Evolutionary conservation across 1,140 invertebrate genomes (phyloP).

Genomic region (Neodiprion fabricii): DNA sequence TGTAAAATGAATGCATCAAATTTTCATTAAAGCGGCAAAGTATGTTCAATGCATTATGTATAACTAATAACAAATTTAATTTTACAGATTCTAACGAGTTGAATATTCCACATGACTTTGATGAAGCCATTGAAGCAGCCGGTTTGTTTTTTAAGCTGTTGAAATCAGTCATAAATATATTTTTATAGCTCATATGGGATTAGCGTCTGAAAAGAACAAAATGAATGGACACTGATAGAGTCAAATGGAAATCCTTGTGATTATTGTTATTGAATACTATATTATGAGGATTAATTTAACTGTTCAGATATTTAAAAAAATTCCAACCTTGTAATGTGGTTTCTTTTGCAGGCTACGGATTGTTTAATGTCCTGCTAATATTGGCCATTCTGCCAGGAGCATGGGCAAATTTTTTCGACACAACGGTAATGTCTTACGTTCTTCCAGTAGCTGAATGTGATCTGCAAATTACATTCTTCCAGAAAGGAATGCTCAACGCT

Average conservation of each 20-base stretch:
- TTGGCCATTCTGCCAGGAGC: not conserved
- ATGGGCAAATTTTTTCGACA: conserved; percentile 36
- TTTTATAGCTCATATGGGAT: not conserved
- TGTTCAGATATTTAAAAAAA: no score
- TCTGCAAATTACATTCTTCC: conserved; percentile 44
- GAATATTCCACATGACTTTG: conserved; percentile 59
- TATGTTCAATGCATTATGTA: no score
- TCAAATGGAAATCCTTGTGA: no score
- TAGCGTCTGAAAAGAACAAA: not conserved
- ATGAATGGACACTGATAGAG: no score
- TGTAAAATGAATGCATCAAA: no score
- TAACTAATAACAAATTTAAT: no score
- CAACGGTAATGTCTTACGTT: conserved; percentile 30
- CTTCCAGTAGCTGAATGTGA: conserved; percentile 56
- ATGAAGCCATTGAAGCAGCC: conserved; percentile 65
- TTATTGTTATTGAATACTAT: no score
- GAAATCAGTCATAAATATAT: no score
- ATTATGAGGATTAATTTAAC: no score
- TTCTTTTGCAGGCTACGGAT: not conserved
- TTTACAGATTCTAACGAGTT: no score
- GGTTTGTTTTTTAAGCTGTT: conserved; percentile 26
- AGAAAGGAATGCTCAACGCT: conserved; percentile 47
- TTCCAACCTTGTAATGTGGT: no score
- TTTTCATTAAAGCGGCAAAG: no score
- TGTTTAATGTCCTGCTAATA: not conserved